Evolutionary conservation across 2,888 invertebrate genomes (phyloP), one percentile per base, ranked within the genome.

Genomic region (Sclerodermus sp.): DNA sequence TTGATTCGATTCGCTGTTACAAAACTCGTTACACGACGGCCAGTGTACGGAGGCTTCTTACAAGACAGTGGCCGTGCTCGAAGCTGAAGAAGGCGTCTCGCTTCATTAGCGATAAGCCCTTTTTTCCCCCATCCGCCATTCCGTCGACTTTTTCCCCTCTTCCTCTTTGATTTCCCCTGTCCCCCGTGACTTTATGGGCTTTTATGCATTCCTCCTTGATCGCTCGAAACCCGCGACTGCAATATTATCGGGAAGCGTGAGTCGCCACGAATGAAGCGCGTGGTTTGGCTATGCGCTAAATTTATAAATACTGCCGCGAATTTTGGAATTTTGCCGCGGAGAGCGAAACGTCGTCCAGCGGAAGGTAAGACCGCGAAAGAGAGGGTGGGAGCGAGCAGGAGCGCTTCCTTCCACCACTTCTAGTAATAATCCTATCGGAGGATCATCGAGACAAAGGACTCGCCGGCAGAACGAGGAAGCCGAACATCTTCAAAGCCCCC

Each of bases 101-200:
- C 64, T 71, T 73, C 70, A 73, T 73, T 71, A 70, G 62, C 65
- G 64, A 66, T 66, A 64, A 62, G 52, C 54, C 57, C 66, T 66
- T 66, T 66, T 64, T 58, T 56, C 64, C 44, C 44, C 13, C 13
- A 53, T 45, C 51, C 54, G 58, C 56, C 56, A 49, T 51, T 49
- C 60, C 60, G 58, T 57, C 64, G 62, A 57, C 54, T 64, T 66
- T 66, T 62, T 60, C 62, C 54, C 16, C 51, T 42, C 14, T 18
- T 18, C 54, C 53, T 63, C 59, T 60, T 64, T 58, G 54, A 58
- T 56, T 65, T 49, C 52, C 46, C 51, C 55, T 57, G 51, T 58
- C 6, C 12, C 58, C 53, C 47, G 53, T 53, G 63, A 65, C 60
- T 58, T 57, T 59, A 57, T 51, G 59, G 53, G 40, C 52, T 51